Base-by-base conservation (phyloP, 2,888 invertebrate genomes). In the Volucella bombylans region DNA sequence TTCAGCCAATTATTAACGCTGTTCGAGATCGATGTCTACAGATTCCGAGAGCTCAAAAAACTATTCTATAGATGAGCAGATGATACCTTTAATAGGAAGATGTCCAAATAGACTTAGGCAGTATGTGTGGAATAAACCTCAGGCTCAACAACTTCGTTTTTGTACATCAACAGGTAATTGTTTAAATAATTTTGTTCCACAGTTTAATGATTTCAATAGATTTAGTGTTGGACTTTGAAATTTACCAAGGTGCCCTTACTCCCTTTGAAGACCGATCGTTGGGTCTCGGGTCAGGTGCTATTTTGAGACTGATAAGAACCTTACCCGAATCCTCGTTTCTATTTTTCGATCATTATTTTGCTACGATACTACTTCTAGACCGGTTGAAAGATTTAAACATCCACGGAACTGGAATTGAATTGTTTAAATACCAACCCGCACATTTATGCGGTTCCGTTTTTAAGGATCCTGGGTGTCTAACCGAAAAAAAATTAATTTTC, bases 381-480 rank as follows among this genome's bases (percentile, higher is more conserved):
- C 45, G 43, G 12, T 43, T 45, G 45, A 45, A 45, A 45, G 45
- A 45, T 45, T 45, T 8, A 12, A 45, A 45, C 45, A 45, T 45
- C 45, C 45, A 45, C 45, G 45, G 45, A 45, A 45, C 45, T 45
- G n/a, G 6, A 45, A 45, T n/a, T n/a, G n/a, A n/a, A n/a, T n/a
- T n/a, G n/a, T n/a, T n/a, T n/a, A n/a, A n/a, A n/a, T n/a, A n/a
- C n/a, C n/a, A n/a, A n/a, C n/a, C n/a, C n/a, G n/a, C n/a, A n/a
- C n/a, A n/a, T n/a, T n/a, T n/a, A n/a, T n/a, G n/a, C n/a, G n/a
- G n/a, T n/a, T n/a, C n/a, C n/a, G n/a, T n/a, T n/a, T n/a, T n/a
- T n/a, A n/a, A n/a, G n/a, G n/a, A n/a, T n/a, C n/a, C n/a, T n/a
- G n/a, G n/a, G n/a, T n/a, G n/a, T n/a, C n/a, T n/a, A n/a, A n/a